Evolutionary conservation across 2,797 vertebrate genomes (phyloP), one percentile per base, ranked within the genome.

Genomic region (Gadopsis bispinosus): DNA sequence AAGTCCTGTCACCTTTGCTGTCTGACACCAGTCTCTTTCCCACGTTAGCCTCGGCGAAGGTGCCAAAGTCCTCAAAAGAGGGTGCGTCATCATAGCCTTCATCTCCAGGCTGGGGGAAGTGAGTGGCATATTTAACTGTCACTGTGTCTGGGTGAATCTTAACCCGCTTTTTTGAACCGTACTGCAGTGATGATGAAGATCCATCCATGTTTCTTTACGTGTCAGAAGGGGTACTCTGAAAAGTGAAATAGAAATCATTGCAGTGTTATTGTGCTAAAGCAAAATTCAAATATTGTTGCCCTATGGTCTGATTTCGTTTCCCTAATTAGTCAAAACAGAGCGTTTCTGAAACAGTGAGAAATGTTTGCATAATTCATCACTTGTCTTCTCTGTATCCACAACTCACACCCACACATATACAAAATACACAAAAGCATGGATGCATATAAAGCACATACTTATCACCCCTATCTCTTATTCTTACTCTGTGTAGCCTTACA

Each of bases 81-180:
- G 95, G 96, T 7, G 95, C 94, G 69, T 98, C 97, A 39, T 99
- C 97, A 26, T 96, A 97, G 1, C 95, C 96, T 80, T 97, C 96
- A 67, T 99, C 97, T 4, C 97, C 97, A 41, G 97, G 97, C 87
- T 99, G 98, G n/a, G 97, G 97, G 85, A 97, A 98, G 91, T 99
- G 97, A 65, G 97, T 97, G 83, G 96, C 96, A 14, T 99, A 99
- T 92, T 99, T 98, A 63, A 99, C 98, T 1, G 97, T 99, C 69
- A 99, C 96, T 12, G 97, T 97, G 89, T 96, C 97, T 31, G 98
- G 97, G 89, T 99, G 97, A 88, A 99, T 99, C 94, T 99, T 99
- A 65, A 99, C 98, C 69, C 95, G 92, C 91, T 99, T 99, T 93
- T 99, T 99, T 68, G 97, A 93, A 77, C 96, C 95, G 31, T 95